A percentile compares a stretch with the other conserved stretches of the same genome.
Conservation (phyloP, 2,797 vertebrate species). For the Gila robusta region DNA sequence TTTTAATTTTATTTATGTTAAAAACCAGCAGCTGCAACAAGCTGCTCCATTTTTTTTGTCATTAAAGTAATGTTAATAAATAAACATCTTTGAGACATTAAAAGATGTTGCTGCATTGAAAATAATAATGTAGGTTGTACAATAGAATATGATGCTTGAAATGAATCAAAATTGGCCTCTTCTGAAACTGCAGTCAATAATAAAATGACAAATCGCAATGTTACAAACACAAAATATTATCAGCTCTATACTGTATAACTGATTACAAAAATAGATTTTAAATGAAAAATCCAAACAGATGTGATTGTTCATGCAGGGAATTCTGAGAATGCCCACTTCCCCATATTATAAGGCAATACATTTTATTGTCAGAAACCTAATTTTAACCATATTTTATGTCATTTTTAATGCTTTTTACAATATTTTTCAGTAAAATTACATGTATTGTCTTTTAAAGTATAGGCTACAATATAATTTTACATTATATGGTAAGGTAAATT, state of each 20-base stretch:
- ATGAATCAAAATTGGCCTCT: background rate
- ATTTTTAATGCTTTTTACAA: background rate
- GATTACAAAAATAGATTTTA: background rate
- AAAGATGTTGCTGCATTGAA: background rate
- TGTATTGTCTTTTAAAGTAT: background rate
- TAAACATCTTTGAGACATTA: background rate
- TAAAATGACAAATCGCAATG: background rate
- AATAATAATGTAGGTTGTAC: background rate
- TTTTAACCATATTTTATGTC: background rate
- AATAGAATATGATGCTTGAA: background rate
- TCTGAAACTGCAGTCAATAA: background rate
- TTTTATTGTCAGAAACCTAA: background rate
- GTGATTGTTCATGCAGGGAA: background rate
- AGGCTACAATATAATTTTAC: background rate
- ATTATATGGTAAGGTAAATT: background rate
- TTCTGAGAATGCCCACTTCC: background rate
- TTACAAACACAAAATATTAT: background rate
- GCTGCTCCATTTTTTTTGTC: background rate
- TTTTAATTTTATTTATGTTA: background rate
- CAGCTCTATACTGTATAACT: background rate
- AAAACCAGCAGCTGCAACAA: background rate
- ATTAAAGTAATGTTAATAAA: background rate
- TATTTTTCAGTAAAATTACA: background rate
- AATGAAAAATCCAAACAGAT: background rate
- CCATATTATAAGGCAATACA: background rate